Conservation (phyloP, 2,113 vertebrate species). For the Paralichthys olivaceus region DNA sequence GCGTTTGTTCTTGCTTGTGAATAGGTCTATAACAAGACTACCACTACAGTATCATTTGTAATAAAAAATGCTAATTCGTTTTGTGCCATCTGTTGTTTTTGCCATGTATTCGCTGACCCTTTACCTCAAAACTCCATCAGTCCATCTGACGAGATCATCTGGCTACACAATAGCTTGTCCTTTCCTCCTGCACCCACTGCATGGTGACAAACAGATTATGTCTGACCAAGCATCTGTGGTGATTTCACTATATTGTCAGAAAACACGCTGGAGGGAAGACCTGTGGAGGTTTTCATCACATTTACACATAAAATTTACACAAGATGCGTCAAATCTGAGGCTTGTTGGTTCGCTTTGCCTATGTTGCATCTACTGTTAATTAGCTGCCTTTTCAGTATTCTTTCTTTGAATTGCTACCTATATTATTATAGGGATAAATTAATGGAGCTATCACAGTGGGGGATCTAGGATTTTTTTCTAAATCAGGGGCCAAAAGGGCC, state of each 20-base stretch:
- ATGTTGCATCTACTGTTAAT: background rate
- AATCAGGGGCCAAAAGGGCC: no score
- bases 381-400: no score
- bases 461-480: no score
- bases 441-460: background rate
- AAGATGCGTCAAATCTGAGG: background rate
- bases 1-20: background rate
- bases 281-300: background rate
- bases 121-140: conserved; percentile 27
- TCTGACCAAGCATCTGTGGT: conserved; percentile 23
- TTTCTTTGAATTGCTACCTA: no score
- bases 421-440: no score
- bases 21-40: no score
- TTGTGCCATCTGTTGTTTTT: conserved; percentile 36
- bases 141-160: conserved; percentile 56
- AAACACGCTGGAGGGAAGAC: background rate
- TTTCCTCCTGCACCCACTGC: conserved; percentile 23
- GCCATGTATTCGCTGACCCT: conserved; percentile 40
- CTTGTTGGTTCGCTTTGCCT: background rate
- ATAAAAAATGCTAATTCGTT: background rate
- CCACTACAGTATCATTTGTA: no score
- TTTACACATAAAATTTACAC: background rate
- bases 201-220: conserved; percentile 36
- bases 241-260: conserved; percentile 2
- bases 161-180: conserved; percentile 34